Conservation (phyloP, 2,113 vertebrate species). For the Pogonocichla stellata region DNA sequence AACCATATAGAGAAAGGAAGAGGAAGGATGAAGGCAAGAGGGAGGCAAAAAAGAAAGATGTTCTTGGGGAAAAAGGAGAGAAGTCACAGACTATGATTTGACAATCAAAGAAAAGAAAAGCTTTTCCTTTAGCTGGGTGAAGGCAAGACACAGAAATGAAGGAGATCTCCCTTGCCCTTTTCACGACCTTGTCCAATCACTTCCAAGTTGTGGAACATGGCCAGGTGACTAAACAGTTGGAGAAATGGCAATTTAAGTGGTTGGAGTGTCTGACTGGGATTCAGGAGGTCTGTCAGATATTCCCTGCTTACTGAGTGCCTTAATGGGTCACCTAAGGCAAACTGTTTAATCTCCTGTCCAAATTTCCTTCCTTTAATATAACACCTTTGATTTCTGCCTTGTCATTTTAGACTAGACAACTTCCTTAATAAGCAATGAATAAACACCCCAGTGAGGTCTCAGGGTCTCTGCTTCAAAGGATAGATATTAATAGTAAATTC, state of each 20-base stretch:
- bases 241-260: not conserved
- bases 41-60: conserved; percentile 4
- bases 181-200: not conserved
- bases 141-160: not conserved
- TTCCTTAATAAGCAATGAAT: not conserved
- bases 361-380: not conserved
- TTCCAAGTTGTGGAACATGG: not conserved
- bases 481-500: not conserved
- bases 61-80: not conserved
- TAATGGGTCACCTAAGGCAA: not conserved
- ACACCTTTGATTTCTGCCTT: not conserved
- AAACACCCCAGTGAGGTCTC: not conserved
- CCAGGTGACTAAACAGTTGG: not conserved
- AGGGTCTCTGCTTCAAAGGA: not conserved
- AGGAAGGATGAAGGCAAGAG: not conserved
- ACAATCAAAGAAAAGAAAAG: not conserved
- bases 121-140: not conserved
- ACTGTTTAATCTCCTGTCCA: not conserved
- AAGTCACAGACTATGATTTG: not conserved
- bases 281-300: not conserved
- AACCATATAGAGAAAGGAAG: not conserved
- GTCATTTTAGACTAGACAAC: not conserved
- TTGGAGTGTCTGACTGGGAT: not conserved
- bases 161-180: not conserved
- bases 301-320: not conserved